These are phyloP conservation scores for Battus philenor DNA, from an alignment of 1,140 invertebrate species.

Conservation along the genomic window DNA sequence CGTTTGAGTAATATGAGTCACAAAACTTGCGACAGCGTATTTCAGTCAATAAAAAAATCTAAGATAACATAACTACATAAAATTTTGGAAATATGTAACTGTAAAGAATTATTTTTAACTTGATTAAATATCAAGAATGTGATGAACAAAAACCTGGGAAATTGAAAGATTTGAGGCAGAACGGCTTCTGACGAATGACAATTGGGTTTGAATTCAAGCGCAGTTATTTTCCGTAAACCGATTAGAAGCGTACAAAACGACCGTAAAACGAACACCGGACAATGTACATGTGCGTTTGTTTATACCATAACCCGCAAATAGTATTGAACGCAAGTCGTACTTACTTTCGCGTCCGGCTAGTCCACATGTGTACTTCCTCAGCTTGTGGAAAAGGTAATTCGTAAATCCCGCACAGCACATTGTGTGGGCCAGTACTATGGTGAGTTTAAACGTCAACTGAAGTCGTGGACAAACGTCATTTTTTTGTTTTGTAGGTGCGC, in stretches of 20 bases:
- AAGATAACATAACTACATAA: not conserved
- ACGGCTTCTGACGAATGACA: no score
- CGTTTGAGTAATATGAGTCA: constrained; percentile 8
- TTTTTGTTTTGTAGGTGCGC: constrained; percentile 40
- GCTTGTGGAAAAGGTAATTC: constrained; percentile 62
- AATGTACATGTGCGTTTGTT: constrained; percentile 13
- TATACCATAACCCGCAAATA: constrained; percentile 14
- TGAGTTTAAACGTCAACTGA: constrained; percentile 36
- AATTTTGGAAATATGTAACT: not conserved
- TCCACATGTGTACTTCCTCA: constrained; percentile 69
- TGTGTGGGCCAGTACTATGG: constrained; percentile 35
- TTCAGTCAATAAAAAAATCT: not conserved
- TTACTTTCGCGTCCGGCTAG: constrained; percentile 63
- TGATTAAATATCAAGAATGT: not conserved
- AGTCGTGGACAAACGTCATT: constrained; percentile 48
- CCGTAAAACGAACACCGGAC: not conserved
- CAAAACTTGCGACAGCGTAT: not conserved
- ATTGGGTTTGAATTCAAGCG: no score
- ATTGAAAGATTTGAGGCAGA: no score
- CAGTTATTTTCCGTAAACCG: no score
- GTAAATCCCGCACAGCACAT: constrained; percentile 66
- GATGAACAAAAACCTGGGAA: no score
- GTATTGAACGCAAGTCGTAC: constrained; percentile 25
- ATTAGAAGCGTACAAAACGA: no score
- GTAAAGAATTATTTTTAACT: not conserved